Conservation (phyloP, 2,113 vertebrate genomes). For the Tetraodon nigroviridis region DNA sequence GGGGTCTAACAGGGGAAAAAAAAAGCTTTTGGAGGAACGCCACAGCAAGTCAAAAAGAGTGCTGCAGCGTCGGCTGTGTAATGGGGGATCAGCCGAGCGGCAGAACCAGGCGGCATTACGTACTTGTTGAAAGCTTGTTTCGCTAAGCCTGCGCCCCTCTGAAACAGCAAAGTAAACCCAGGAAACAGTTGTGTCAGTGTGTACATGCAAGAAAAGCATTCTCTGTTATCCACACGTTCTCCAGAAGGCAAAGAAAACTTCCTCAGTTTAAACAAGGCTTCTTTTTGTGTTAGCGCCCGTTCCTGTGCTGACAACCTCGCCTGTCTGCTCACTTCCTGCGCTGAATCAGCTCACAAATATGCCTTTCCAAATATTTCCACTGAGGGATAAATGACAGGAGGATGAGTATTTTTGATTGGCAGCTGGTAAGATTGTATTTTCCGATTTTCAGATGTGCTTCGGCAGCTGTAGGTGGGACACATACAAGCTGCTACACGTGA, state of each 20-base stretch:
- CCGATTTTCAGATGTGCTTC: conserved; percentile 13
- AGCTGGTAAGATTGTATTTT: conserved; percentile 61
- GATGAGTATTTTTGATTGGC: conserved; percentile 60
- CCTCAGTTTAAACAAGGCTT: conserved; percentile 29
- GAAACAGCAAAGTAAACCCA: conserved; percentile 42
- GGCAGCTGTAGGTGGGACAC: conserved; percentile 32
- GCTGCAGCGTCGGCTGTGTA: conserved; percentile 59
- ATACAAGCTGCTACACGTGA: conserved; percentile 40
- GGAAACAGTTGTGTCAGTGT: conserved; percentile 9
- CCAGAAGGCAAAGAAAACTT: conserved; percentile 40
- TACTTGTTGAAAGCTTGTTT: conserved; percentile 69
- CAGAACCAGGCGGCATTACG: conserved; percentile 69
- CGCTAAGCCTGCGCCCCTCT: conserved; percentile 43
- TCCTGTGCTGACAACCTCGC: conserved; percentile 61
- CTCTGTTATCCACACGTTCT: conserved; percentile 7
- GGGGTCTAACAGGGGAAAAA: conserved; percentile 53
- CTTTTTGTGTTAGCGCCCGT: conserved; percentile 22
- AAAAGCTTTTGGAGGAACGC: conserved; percentile 45
- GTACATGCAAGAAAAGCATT: not conserved
- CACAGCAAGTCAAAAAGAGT: conserved; percentile 31
- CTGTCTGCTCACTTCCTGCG: conserved; percentile 29
- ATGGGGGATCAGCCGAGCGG: conserved; percentile 66
- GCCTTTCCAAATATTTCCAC: conserved; percentile 57
- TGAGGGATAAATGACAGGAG: conserved; percentile 15
- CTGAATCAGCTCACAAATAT: conserved; percentile 50